phyloP scores from a whole-genome alignment of 2,113 vertebrate genomes.

The Cavia aperea region DNA sequence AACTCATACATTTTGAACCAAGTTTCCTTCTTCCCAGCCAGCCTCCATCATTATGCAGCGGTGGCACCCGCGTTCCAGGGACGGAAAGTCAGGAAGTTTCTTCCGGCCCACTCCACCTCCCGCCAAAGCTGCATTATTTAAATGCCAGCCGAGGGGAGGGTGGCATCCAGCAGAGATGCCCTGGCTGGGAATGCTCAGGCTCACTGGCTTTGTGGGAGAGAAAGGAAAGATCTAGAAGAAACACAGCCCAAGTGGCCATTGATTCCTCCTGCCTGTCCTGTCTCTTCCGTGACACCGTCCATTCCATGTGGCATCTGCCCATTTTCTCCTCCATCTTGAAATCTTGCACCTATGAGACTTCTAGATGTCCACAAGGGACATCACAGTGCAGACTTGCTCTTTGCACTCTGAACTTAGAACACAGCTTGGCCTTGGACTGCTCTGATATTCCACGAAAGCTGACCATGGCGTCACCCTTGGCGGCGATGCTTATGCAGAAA shows the following conservation, averaged over 20 bases:
- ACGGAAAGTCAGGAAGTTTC: constrained; percentile 63
- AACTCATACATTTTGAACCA: constrained; percentile 81
- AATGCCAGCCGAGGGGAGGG: constrained; percentile 61
- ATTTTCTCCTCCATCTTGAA: rapidly evolving
- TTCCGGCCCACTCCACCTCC: constrained; percentile 34
- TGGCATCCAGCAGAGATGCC: background rate
- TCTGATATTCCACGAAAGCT: rapidly evolving
- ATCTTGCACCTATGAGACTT: background rate
- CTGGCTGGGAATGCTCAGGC: background rate
- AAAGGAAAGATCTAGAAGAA: background rate
- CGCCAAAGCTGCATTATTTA: constrained; percentile 68
- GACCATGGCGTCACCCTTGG: too few relatives aligned
- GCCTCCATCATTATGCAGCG: constrained; percentile 77
- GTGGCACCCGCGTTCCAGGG: constrained; percentile 61
- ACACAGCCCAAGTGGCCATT: too few relatives aligned
- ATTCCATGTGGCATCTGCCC: rapidly evolving
- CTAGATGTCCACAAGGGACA: rapidly evolving
- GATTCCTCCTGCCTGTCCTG: rapidly evolving
- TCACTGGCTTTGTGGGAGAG: background rate
- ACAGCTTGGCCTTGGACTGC: background rate
- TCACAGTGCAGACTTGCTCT: rapidly evolving
- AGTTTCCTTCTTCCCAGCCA: constrained; percentile 78
- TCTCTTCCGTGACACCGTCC: rapidly evolving
- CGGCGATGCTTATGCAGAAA: background rate
- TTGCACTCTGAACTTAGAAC: background rate